These are phyloP conservation scores for Silvanus unidentatus DNA, from an alignment of 2,888 invertebrate species.

Conservation along the genomic window DNA sequence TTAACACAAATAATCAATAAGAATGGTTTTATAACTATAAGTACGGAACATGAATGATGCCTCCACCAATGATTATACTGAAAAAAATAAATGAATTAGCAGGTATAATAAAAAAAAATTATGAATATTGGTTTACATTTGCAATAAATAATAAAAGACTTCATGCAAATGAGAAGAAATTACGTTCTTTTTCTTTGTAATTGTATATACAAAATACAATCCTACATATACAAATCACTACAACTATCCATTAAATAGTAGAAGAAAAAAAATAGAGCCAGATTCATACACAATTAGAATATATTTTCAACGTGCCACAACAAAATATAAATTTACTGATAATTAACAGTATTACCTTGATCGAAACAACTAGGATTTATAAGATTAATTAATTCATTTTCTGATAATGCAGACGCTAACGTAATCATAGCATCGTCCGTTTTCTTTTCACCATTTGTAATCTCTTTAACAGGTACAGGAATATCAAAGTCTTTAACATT, in stretches of 20 bases:
- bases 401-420: conserved; percentile 75
- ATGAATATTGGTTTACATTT: conserved; percentile 10
- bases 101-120: conserved; percentile 5
- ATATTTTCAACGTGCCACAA: no score
- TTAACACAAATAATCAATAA: conserved; percentile 8
- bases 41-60: conserved; percentile 37
- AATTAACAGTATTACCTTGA: conserved; percentile 53
- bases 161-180: not conserved
- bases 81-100: conserved; percentile 40
- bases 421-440: conserved; percentile 52
- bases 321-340: conserved; percentile 5
- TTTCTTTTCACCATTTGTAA: conserved; percentile 39
- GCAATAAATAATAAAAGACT: conserved; percentile 2
- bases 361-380: conserved; percentile 88
- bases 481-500: conserved; percentile 23
- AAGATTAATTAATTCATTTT: conserved; percentile 80
- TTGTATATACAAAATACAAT: not conserved
- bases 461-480: conserved; percentile 33
- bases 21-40: conserved; percentile 22
- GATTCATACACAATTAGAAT: no score
- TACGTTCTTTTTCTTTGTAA: not conserved
- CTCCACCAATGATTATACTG: conserved; percentile 43
- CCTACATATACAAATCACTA: not conserved
- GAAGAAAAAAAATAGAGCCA: no score
- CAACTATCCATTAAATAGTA: no score